phyloP scores from a whole-genome alignment of 2,113 vertebrate species.

The Poeciliopsis occidentalis region DNA sequence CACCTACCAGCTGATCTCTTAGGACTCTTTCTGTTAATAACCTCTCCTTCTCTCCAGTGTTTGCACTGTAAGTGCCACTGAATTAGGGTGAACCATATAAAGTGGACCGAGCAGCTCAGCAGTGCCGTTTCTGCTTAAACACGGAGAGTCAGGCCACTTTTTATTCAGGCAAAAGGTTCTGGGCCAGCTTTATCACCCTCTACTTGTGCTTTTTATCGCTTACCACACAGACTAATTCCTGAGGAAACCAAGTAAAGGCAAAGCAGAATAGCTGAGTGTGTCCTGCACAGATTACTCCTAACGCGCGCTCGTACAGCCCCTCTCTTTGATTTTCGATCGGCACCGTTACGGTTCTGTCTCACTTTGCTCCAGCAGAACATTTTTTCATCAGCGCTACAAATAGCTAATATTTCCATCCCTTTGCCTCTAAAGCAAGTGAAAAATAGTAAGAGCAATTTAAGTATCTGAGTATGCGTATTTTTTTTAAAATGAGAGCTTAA shows the following conservation, averaged over 20 bases:
- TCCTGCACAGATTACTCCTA: slow-evolving; percentile 3
- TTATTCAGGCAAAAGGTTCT: slow-evolving; percentile 38
- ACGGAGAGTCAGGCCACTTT: slow-evolving; percentile 30
- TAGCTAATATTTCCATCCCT: slow-evolving; percentile 58
- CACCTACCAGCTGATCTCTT: slow-evolving; percentile 52
- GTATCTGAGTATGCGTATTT: not conserved
- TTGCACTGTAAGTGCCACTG: slow-evolving; percentile 43
- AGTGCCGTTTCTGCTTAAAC: slow-evolving; percentile 42
- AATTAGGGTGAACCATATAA: slow-evolving; percentile 47
- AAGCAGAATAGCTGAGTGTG: slow-evolving; percentile 20
- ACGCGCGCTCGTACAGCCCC: slow-evolving; percentile 17
- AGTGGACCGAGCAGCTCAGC: slow-evolving; percentile 38
- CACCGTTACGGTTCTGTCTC: slow-evolving; percentile 13
- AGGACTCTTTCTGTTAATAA: slow-evolving; percentile 62
- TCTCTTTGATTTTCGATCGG: slow-evolving; percentile 35
- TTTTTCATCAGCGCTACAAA: slow-evolving; percentile 35
- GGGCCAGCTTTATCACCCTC: slow-evolving; percentile 34
- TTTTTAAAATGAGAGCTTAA: too few relatives aligned
- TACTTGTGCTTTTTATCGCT: slow-evolving; percentile 11
- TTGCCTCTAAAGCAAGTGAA: slow-evolving; percentile 48
- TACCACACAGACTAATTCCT: slow-evolving; percentile 1
- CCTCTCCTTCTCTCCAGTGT: slow-evolving; percentile 34
- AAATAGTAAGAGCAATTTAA: not conserved
- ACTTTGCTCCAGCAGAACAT: too few relatives aligned
- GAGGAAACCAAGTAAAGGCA: slow-evolving; percentile 8